These are phyloP conservation scores for Labeo catla DNA, from an alignment of 2,113 vertebrate species.

Conservation along the genomic window DNA sequence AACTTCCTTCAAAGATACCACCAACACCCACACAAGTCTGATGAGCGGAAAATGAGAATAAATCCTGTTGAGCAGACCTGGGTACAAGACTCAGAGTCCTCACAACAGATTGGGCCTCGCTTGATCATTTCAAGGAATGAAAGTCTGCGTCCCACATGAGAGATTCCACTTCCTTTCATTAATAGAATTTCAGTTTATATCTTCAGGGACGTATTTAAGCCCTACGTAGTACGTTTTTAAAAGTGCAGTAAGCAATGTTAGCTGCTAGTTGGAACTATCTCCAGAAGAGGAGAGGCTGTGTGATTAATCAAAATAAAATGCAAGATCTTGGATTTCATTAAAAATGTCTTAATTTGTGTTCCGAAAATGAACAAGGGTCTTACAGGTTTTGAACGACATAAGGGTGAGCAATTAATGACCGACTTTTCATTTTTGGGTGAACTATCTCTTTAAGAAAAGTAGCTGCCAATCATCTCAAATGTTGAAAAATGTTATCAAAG, in stretches of 20 bases:
- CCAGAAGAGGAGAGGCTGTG: neutral
- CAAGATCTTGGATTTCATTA: neutral
- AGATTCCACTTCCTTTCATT: slow-evolving; percentile 28
- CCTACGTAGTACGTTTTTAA: neutral
- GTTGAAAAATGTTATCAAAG: neutral
- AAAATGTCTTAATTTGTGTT: too few relatives aligned
- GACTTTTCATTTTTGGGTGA: too few relatives aligned
- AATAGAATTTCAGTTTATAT: neutral
- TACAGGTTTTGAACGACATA: too few relatives aligned
- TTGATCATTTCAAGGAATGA: slow-evolving; percentile 46
- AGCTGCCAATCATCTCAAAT: neutral
- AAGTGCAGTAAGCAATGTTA: neutral
- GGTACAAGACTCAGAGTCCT: slow-evolving; percentile 18
- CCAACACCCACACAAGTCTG: slow-evolving; percentile 33
- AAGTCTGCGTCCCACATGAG: slow-evolving; percentile 39
- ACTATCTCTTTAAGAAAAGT: neutral
- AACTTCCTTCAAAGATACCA: slow-evolving; percentile 14
- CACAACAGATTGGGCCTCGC: neutral
- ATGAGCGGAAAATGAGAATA: slow-evolving; percentile 23
- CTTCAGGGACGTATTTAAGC: slow-evolving; percentile 15
- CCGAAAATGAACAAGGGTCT: too few relatives aligned
- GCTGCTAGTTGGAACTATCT: neutral
- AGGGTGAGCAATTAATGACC: too few relatives aligned
- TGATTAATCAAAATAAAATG: neutral
- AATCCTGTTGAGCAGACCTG: slow-evolving; percentile 27